Percentiles rank a stretch among this genome's conserved stretches.
phyloP scores from a whole-genome alignment of 2,888 invertebrate genomes.

The Troides helena region DNA sequence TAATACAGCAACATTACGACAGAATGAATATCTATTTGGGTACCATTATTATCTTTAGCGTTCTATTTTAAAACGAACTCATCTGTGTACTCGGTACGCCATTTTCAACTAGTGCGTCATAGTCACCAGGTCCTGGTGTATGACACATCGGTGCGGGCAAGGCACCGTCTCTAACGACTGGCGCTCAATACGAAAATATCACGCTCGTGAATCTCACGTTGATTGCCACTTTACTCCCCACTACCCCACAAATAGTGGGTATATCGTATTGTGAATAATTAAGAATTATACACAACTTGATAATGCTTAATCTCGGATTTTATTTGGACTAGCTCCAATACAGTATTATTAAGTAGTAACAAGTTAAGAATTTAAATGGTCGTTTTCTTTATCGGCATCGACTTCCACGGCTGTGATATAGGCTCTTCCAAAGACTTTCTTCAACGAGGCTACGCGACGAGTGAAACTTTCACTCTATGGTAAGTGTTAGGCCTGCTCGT shows the following conservation, averaged over 20 bases:
- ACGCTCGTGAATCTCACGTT: constrained; percentile 10
- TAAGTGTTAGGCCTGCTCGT: too few species aligned
- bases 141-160: constrained; percentile 24
- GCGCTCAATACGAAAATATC: constrained; percentile 20
- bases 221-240: not conserved
- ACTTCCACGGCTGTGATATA: too few species aligned
- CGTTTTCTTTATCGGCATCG: too few species aligned
- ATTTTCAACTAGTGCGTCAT: constrained; percentile 23
- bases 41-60: constrained; percentile 14
- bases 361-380: too few species aligned
- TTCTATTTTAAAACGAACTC: constrained; percentile 15
- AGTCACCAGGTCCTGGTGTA: constrained; percentile 17
- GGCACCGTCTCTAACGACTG: constrained; percentile 4
- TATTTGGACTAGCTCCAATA: too few species aligned
- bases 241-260: not conserved
- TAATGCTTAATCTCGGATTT: too few species aligned
- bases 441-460: too few species aligned
- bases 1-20: not conserved
- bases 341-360: too few species aligned
- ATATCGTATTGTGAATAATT: not conserved
- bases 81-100: not conserved
- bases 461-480: too few species aligned
- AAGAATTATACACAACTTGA: not conserved
- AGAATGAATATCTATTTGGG: constrained; percentile 13
- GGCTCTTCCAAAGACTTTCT: too few species aligned